These are phyloP conservation scores for Drosophila tristis DNA, from an alignment of 1,140 invertebrate genomes.

Conservation along the genomic window DNA sequence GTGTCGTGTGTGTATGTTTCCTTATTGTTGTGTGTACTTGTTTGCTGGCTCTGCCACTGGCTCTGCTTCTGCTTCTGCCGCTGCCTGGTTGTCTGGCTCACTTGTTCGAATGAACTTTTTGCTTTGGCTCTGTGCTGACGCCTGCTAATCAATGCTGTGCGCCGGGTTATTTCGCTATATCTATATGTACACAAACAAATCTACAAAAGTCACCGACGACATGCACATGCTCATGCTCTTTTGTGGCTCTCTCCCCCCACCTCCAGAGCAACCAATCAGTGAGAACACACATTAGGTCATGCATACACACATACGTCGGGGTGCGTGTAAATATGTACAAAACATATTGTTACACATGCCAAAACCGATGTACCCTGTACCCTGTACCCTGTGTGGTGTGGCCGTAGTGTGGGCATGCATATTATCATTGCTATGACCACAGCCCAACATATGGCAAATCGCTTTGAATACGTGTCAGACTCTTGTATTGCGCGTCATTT, in stretches of 20 bases:
- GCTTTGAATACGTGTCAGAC: slow-evolving; percentile 5
- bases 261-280: not conserved
- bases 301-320: slow-evolving; percentile 1
- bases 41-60: slow-evolving; percentile 61
- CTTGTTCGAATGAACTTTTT: slow-evolving; percentile 76
- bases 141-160: slow-evolving; percentile 80
- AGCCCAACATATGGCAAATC: slow-evolving; percentile 26
- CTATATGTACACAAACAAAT: slow-evolving; percentile 83
- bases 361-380: slow-evolving; percentile 24
- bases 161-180: slow-evolving; percentile 80
- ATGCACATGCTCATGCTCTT: slow-evolving; percentile 52
- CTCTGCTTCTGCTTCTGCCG: slow-evolving; percentile 41
- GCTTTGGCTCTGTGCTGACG: slow-evolving; percentile 65
- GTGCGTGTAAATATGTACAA: slow-evolving; percentile 81
- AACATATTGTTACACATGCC: slow-evolving; percentile 57
- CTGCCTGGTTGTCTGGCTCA: slow-evolving; percentile 49
- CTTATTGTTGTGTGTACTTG: slow-evolving; percentile 82
- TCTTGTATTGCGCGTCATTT: no score
- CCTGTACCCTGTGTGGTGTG: not conserved
- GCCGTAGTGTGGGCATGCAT: slow-evolving; percentile 26
- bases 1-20: slow-evolving; percentile 66
- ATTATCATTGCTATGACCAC: slow-evolving; percentile 31
- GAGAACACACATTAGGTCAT: slow-evolving; percentile 52
- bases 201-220: slow-evolving; percentile 76
- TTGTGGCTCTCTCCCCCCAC: slow-evolving; percentile 4